phyloP scores from a whole-genome alignment of 2,113 vertebrate species.

The Anarrhichthys ocellatus region DNA sequence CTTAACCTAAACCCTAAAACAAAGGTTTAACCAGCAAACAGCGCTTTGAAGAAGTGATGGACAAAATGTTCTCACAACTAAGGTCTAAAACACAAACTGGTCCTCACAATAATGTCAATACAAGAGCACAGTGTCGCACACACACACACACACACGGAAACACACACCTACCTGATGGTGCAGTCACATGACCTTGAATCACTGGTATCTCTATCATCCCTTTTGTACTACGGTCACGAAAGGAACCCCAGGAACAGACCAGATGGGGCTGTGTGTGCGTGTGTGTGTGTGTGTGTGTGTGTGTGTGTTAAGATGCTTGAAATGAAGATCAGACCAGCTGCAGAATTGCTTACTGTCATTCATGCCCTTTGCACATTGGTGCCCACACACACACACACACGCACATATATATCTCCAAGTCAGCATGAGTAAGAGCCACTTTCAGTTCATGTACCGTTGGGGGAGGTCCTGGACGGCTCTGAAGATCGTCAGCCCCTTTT shows the following conservation, averaged over 20 bases:
- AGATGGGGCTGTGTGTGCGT: conserved; percentile 61
- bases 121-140: neutral
- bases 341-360: conserved; percentile 76
- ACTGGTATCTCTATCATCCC: conserved; percentile 61
- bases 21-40: neutral
- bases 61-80: neutral
- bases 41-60: neutral
- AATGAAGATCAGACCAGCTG: conserved; percentile 75
- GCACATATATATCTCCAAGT: neutral
- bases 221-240: conserved; percentile 68
- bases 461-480: too few species aligned
- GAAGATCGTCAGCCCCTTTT: too few species aligned
- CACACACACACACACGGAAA: neutral
- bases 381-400: neutral
- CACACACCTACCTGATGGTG: conserved; percentile 66
- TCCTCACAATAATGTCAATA: conserved; percentile 1
- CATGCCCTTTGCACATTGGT: conserved; percentile 59
- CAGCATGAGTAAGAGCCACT: too few species aligned
- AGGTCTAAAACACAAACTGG: neutral
- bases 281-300: conserved; percentile 26
- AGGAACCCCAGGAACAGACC: conserved; percentile 62
- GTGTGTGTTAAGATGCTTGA: conserved; percentile 57
- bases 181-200: conserved; percentile 67
- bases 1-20: neutral
- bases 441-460: too few species aligned